phyloP scores from a whole-genome alignment of 2,113 vertebrate genomes.

The Brevimyrus niger region DNA sequence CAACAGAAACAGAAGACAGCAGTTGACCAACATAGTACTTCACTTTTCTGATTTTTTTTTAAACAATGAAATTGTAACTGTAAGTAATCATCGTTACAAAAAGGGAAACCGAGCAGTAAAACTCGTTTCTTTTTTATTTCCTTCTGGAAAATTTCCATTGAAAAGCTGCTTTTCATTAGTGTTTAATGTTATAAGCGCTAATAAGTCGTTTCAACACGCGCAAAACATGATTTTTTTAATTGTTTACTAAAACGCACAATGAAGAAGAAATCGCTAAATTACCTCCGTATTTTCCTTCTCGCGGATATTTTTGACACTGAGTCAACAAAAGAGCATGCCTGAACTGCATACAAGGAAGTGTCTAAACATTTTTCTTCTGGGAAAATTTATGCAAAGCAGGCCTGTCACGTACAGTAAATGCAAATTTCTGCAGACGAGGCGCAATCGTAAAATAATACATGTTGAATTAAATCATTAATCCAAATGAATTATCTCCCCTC shows the following conservation, averaged over 20 bases:
- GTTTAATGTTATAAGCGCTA: neutral
- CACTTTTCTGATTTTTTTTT: neutral
- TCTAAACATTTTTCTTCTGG: slow-evolving; percentile 9
- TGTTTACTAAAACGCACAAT: neutral
- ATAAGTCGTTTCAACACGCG: neutral
- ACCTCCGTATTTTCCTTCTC: neutral
- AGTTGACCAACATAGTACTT: neutral
- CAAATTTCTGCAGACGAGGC: neutral
- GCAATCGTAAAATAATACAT: neutral
- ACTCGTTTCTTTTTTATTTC: neutral
- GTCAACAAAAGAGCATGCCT: slow-evolving; percentile 4
- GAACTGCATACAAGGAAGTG: slow-evolving; percentile 18
- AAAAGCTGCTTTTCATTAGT: neutral
- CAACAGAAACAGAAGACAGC: neutral
- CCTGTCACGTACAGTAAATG: neutral
- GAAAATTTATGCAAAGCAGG: slow-evolving; percentile 16
- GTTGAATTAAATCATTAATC: neutral
- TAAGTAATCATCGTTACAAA: neutral
- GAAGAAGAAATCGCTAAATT: neutral
- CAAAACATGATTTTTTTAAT: neutral
- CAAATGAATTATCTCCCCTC: neutral
- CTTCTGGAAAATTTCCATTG: neutral
- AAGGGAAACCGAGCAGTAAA: neutral
- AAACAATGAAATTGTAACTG: too few species aligned
- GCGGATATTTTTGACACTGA: neutral